Percentiles rank a stretch among this genome's conserved stretches.
These are phyloP conservation scores for Tragopan temminckii DNA, from an alignment of 2,797 vertebrate genomes.

Conservation along the genomic window DNA sequence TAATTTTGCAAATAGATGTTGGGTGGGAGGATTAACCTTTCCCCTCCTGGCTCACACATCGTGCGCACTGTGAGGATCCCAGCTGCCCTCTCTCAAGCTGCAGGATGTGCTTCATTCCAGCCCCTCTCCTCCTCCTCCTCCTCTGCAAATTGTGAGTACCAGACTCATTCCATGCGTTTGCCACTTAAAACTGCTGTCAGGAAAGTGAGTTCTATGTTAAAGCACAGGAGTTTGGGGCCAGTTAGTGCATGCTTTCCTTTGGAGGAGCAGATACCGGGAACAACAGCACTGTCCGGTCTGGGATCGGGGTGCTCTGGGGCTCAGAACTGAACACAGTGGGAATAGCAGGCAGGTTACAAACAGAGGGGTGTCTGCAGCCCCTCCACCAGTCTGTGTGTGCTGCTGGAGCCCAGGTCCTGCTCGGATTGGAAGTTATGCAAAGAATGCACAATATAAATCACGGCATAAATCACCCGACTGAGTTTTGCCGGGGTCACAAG, in stretches of 20 bases:
- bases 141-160: slow-evolving; percentile 75
- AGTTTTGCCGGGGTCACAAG: slow-evolving; percentile 48
- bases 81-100: slow-evolving; percentile 59
- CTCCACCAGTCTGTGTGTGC: background rate
- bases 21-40: slow-evolving; percentile 74
- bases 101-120: slow-evolving; percentile 76
- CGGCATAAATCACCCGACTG: slow-evolving; percentile 9
- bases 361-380: background rate
- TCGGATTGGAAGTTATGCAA: slow-evolving; percentile 9
- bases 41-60: slow-evolving; percentile 80
- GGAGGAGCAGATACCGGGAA: background rate
- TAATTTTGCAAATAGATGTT: slow-evolving; percentile 77
- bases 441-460: slow-evolving; percentile 26
- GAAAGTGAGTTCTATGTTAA: slow-evolving; percentile 14
- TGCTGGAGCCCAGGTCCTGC: background rate
- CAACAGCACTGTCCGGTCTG: slow-evolving; percentile 25
- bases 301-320: slow-evolving; percentile 47
- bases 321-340: background rate
- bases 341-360: slow-evolving; percentile 53
- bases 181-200: slow-evolving; percentile 81
- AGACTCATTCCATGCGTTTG: slow-evolving; percentile 66
- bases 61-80: slow-evolving; percentile 78
- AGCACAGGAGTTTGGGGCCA: background rate
- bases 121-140: slow-evolving; percentile 41
- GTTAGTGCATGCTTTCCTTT: slow-evolving; percentile 15